Percentiles rank a stretch among this genome's conserved stretches.
These are phyloP conservation scores for Drosophila differens DNA, from an alignment of 2,888 invertebrate species.

Conservation along the genomic window DNA sequence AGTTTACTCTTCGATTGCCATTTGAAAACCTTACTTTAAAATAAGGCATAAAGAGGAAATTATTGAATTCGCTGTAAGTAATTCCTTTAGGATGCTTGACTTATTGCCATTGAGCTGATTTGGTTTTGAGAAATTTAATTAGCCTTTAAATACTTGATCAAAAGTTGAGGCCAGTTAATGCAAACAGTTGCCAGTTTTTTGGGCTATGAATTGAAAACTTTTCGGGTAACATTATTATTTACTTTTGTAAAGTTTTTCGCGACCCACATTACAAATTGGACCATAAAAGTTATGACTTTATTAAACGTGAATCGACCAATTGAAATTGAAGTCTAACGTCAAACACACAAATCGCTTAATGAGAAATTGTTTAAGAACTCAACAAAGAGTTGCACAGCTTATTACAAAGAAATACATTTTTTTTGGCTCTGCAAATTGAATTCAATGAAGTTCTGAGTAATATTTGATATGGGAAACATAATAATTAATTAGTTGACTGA, in stretches of 20 bases:
- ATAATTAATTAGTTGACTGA: not conserved
- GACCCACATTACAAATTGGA: conserved; percentile 35
- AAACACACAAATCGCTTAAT: conserved; percentile 20
- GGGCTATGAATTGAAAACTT: conserved; percentile 50
- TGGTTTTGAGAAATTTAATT: conserved; percentile 62
- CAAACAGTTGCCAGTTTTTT: conserved; percentile 10
- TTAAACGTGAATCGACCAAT: conserved; percentile 42
- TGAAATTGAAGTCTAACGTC: not conserved
- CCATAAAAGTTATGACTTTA: conserved; percentile 55
- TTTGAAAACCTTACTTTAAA: no score
- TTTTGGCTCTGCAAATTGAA: no score
- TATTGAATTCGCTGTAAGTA: conserved; percentile 1
- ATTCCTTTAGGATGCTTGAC: conserved; percentile 71
- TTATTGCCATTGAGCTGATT: conserved; percentile 43
- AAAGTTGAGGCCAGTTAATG: conserved; percentile 45
- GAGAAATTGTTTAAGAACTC: conserved; percentile 43
- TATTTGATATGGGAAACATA: not conserved
- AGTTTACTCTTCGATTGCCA: no score
- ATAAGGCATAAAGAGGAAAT: not conserved
- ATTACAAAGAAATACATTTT: not conserved
- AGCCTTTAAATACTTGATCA: conserved; percentile 60
- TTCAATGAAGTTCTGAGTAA: not conserved
- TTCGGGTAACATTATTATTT: conserved; percentile 51
- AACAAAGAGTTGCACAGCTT: conserved; percentile 15
- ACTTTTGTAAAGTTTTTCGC: conserved; percentile 33